phyloP scores from a whole-genome alignment of 2,797 vertebrate genomes.

The Propithecus perrieri region DNA sequence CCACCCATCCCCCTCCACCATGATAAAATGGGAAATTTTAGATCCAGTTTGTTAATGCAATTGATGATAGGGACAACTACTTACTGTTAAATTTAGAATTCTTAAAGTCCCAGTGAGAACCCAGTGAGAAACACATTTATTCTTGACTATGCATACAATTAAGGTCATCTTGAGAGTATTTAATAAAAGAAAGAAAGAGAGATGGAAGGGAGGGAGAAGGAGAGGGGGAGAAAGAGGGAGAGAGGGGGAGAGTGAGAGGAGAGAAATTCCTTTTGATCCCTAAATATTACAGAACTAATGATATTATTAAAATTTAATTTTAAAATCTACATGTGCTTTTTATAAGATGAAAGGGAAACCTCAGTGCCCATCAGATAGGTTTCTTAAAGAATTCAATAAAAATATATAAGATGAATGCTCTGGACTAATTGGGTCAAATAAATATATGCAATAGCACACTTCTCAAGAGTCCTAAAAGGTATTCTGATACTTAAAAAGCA shows the following conservation, averaged over 20 bases:
- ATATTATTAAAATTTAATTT: slow-evolving; percentile 58
- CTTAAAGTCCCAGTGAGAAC: background rate
- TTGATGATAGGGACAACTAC: background rate
- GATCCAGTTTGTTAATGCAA: background rate
- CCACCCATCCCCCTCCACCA: background rate
- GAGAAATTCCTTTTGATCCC: background rate
- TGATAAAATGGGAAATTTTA: background rate
- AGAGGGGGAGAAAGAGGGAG: no score
- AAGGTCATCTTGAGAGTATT: background rate
- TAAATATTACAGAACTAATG: slow-evolving; percentile 13
- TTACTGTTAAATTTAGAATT: background rate
- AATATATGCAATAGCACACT: background rate
- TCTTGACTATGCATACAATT: background rate
- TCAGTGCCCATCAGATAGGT: background rate
- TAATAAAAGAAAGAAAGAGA: background rate
- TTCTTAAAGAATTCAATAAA: slow-evolving; percentile 56
- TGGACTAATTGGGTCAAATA: slow-evolving; percentile 8
- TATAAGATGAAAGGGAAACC: slow-evolving; percentile 57
- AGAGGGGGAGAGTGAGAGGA: background rate
- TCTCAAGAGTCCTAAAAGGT: background rate
- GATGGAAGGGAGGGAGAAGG: background rate
- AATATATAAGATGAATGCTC: background rate
- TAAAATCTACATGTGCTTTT: slow-evolving; percentile 41
- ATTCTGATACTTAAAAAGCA: background rate
- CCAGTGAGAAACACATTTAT: background rate